These are phyloP conservation scores for Gobio occitaniae DNA, from an alignment of 2,797 vertebrate species.

Conservation along the genomic window DNA sequence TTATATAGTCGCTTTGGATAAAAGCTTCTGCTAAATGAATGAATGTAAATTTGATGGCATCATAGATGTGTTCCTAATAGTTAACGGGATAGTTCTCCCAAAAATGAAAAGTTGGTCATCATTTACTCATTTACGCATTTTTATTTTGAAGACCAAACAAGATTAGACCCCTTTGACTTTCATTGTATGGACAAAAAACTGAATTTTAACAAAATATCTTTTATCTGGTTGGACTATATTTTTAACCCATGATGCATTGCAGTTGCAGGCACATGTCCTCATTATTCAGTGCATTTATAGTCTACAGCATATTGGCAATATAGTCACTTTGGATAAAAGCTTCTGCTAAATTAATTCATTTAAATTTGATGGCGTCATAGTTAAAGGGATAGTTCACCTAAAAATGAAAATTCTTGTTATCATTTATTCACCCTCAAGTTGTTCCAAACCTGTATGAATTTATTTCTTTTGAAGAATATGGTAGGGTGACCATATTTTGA, in stretches of 20 bases:
- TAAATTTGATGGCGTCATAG: neutral
- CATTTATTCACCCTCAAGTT: neutral
- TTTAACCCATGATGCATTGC: slow-evolving; percentile 58
- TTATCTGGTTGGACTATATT: slow-evolving; percentile 62
- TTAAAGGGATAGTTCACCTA: neutral
- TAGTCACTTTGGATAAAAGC: neutral
- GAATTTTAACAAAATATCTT: neutral
- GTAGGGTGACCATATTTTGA: too few species aligned
- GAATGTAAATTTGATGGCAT: neutral
- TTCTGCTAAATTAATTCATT: neutral
- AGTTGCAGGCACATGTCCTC: slow-evolving; percentile 63
- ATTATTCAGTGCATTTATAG: neutral
- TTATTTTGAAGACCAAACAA: neutral
- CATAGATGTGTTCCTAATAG: neutral
- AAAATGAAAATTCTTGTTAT: too few species aligned
- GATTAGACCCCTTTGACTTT: neutral
- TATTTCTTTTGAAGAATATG: neutral
- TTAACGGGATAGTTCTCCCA: too few species aligned
- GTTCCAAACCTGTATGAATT: neutral
- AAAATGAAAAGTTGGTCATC: neutral
- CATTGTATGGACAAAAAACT: neutral
- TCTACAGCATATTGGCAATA: neutral
- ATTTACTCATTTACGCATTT: neutral
- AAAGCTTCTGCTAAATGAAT: neutral
- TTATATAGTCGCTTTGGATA: neutral